Percentiles rank a stretch among this genome's conserved stretches.
Conservation (phyloP, 2,888 invertebrate genomes). For the Idaea aversata region DNA sequence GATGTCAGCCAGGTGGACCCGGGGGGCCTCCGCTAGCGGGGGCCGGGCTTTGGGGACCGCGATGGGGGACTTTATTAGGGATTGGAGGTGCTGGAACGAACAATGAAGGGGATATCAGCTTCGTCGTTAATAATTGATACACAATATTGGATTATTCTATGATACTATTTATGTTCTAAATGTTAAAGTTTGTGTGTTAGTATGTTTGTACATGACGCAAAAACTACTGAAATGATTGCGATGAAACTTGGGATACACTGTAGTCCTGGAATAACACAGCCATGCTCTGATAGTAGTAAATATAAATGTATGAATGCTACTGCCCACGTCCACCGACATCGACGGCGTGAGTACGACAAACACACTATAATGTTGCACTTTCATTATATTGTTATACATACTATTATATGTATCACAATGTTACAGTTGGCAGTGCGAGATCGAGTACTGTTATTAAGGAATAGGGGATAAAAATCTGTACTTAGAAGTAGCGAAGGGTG, state of each 20-base stretch:
- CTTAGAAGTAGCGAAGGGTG: no score
- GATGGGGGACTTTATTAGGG: constrained; percentile 84
- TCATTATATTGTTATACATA: not conserved
- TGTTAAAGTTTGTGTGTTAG: no score
- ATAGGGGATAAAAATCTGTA: no score
- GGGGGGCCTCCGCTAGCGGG: constrained; percentile 85
- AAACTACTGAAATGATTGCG: no score
- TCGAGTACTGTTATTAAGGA: no score
- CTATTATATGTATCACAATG: not conserved
- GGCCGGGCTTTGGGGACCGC: constrained; percentile 81
- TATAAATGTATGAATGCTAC: constrained; percentile 39
- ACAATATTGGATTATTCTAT: no score
- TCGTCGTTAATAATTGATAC: no score
- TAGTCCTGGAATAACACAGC: not conserved
- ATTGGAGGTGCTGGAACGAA: constrained; percentile 62
- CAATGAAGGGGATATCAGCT: no score
- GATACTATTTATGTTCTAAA: no score
- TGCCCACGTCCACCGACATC: constrained; percentile 43
- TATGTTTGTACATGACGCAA: no score
- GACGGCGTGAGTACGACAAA: constrained; percentile 38
- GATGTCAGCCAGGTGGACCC: constrained; percentile 82
- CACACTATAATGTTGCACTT: constrained; percentile 5
- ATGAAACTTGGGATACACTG: no score
- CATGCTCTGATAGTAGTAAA: not conserved
- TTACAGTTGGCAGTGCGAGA: no score